phyloP scores from a whole-genome alignment of 2,797 vertebrate species.

The Gallinago solitaria region DNA sequence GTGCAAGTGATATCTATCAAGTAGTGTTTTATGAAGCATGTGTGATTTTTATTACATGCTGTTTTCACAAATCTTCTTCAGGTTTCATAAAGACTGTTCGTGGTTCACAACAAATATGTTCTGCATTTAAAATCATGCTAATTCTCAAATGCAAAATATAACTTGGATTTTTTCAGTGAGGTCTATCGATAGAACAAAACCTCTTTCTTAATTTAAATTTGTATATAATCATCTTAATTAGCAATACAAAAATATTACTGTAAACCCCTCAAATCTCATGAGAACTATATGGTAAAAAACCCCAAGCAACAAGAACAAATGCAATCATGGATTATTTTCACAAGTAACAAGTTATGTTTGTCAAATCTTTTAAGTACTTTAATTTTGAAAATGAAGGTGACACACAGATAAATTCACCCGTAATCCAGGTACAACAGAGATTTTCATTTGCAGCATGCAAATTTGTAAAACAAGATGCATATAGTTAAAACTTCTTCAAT shows the following conservation, averaged over 20 bases:
- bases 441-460: neutral
- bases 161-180: neutral
- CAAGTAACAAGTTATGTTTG: neutral
- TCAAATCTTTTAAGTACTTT: neutral
- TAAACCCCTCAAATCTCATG: neutral
- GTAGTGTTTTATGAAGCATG: slow-evolving; percentile 82
- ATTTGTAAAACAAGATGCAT: neutral
- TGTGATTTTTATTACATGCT: slow-evolving; percentile 81
- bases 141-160: slow-evolving; percentile 50
- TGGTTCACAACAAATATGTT: slow-evolving; percentile 73
- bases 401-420: neutral
- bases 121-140: slow-evolving; percentile 51
- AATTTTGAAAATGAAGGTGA: neutral
- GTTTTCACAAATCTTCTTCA: slow-evolving; percentile 79
- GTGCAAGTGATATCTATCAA: slow-evolving; percentile 88
- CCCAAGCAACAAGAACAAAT: neutral
- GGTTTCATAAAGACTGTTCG: slow-evolving; percentile 72
- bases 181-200: slow-evolving; percentile 20
- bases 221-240: neutral
- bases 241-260: neutral
- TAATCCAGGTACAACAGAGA: neutral
- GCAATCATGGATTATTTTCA: neutral
- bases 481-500: neutral
- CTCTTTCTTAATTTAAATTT: neutral
- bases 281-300: neutral